Base-by-base conservation (phyloP, 2,113 vertebrate genomes). In the Rousettus leschenaultii region DNA sequence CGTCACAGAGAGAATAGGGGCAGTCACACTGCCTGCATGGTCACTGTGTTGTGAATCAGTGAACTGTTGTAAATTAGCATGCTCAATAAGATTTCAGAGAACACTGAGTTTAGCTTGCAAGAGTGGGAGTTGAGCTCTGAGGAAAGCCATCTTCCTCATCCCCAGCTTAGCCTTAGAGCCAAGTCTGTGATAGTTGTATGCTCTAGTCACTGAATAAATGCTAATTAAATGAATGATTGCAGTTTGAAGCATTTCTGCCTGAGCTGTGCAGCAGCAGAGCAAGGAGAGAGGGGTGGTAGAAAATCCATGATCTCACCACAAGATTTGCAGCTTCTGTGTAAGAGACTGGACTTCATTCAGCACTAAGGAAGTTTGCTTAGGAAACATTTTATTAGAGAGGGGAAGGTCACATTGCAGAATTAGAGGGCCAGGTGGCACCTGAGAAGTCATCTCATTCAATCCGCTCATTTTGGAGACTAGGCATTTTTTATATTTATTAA, bases 401-500 rank as follows among this genome's bases (percentile, higher is more conserved):
- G 26, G 35, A 68, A 84, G 11, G 65, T 45, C 33, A 61, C 38
- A 15, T 13, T 93, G n/a, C 53, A 89, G 70, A 96, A 84, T 88
- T 77, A 88, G 82, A 90, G 38, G 45, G 1, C 14, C 33, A 24
- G 11, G 33, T 80, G n/a, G 7, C n/a, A 61, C 2, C 51, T 45
- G n/a, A 75, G 43, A 53, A 12, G 15, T 84, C 77, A 11, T 77
- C 65, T 94, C 84, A 11, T 83, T 89, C 3, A 79, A 16, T 51
- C 6, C 3, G 45, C 15, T 95, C 73, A 21, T 93, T 96, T 95
- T 35, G 2, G 51, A 95, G 57, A 65, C 57, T 79, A 38, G 51
- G n/a, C 73, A 26, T 73, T 85, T 95, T 94, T 65, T 22, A 82
- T 73, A 91, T 55, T 88, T 88, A 45, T 24, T 91, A 53, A 82